Conservation (phyloP, 1,140 invertebrate species). For the Chrysoperla carnea region DNA sequence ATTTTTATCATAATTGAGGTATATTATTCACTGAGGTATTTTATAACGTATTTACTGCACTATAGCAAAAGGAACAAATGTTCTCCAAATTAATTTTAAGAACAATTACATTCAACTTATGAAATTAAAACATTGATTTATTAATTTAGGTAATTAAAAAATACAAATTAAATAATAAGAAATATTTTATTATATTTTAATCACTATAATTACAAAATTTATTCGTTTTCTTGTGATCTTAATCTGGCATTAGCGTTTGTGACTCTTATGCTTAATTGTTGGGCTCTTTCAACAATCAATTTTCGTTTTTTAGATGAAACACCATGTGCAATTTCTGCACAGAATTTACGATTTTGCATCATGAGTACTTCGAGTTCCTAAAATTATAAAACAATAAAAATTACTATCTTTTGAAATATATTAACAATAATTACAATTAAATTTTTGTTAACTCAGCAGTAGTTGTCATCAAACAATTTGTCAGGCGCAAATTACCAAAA, state of each 20-base stretch:
- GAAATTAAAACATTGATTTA: too few relatives aligned
- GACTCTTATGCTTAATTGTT: conserved; percentile 85
- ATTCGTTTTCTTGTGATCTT: conserved; percentile 96
- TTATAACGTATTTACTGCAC: too few relatives aligned
- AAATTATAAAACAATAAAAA: conserved; percentile 13
- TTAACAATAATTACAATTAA: conserved; percentile 1
- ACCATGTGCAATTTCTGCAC: conserved; percentile 92
- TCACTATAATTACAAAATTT: conserved; percentile 23
- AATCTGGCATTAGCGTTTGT: conserved; percentile 93
- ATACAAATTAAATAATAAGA: too few relatives aligned
- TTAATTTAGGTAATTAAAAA: too few relatives aligned
- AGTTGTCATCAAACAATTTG: conserved; percentile 12
- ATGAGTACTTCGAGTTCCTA: conserved; percentile 95
- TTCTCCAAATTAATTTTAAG: too few relatives aligned
- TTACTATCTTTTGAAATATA: conserved; percentile 4
- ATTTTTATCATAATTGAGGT: too few relatives aligned
- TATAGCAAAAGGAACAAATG: too few relatives aligned
- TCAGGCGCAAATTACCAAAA: conserved; percentile 23
- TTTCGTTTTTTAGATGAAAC: conserved; percentile 95
- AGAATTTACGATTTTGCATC: conserved; percentile 97
- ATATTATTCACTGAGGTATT: too few relatives aligned
- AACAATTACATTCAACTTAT: too few relatives aligned
- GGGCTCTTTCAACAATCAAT: conserved; percentile 87
- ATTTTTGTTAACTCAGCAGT: conserved; percentile 8
- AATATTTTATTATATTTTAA: too few relatives aligned